phyloP scores from a whole-genome alignment of 1,140 invertebrate species.

The Drosophila baimaii region DNA sequence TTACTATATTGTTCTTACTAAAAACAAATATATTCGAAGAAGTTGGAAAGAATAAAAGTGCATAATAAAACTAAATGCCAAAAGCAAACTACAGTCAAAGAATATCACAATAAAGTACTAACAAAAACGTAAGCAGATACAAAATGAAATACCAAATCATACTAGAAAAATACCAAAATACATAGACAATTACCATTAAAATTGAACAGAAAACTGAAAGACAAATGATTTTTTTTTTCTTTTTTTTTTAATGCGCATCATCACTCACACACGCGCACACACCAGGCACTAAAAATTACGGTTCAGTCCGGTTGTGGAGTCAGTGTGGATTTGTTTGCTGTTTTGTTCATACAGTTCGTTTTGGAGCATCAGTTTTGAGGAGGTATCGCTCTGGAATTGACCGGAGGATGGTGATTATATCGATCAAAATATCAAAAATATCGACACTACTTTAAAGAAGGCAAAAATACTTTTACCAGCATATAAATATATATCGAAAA shows the following conservation, averaged over 20 bases:
- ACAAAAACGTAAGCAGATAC: not conserved
- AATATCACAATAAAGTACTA: constrained; percentile 4
- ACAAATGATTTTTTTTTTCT: constrained; percentile 53
- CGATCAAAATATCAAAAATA: not conserved
- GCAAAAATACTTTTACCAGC: not conserved
- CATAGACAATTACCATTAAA: constrained; percentile 18
- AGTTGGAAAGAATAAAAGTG: constrained; percentile 16
- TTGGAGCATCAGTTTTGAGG: not conserved
- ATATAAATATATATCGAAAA: not conserved
- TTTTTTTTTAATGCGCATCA: constrained; percentile 51
- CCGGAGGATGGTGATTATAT: not conserved
- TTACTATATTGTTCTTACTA: constrained; percentile 24
- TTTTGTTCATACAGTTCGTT: not conserved
- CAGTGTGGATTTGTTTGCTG: constrained; percentile 24
- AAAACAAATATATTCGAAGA: constrained; percentile 5
- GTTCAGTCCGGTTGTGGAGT: constrained; percentile 21
- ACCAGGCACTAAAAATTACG: constrained; percentile 64
- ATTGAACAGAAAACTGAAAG: constrained; percentile 23
- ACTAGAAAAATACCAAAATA: constrained; percentile 7
- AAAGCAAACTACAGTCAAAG: constrained; percentile 22
- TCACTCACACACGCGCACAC: constrained; percentile 59
- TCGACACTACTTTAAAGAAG: no score
- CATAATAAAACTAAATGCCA: constrained; percentile 12
- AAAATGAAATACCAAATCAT: constrained; percentile 15
- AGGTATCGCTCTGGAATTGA: not conserved